Conservation (phyloP, 2,888 invertebrate species). For the Stegophylla sp. region DNA sequence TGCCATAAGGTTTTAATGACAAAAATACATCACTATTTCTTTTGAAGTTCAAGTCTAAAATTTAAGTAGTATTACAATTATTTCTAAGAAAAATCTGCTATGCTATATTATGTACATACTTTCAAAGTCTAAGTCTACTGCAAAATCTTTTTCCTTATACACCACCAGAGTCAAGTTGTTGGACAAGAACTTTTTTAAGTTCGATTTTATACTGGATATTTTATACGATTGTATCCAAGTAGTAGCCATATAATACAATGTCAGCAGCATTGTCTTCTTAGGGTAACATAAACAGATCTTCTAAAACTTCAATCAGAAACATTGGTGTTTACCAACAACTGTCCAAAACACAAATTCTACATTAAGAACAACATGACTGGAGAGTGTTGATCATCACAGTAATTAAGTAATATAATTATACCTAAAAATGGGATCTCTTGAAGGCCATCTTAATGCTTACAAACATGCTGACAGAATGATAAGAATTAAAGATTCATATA, state of each 20-base stretch:
- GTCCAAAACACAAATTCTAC: not conserved
- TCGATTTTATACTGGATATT: slow-evolving; percentile 74
- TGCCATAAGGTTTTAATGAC: slow-evolving; percentile 57
- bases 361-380: slow-evolving; percentile 12
- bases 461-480: slow-evolving; percentile 9
- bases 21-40: slow-evolving; percentile 10
- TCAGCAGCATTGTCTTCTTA: slow-evolving; percentile 72
- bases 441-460: slow-evolving; percentile 43
- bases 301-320: slow-evolving; percentile 22
- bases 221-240: slow-evolving; percentile 84
- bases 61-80: slow-evolving; percentile 10
- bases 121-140: slow-evolving; percentile 47
- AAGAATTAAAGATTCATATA: not conserved
- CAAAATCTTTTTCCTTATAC: slow-evolving; percentile 62
- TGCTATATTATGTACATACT: slow-evolving; percentile 37
- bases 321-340: slow-evolving; percentile 1
- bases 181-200: slow-evolving; percentile 67
- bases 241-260: slow-evolving; percentile 82
- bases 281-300: slow-evolving; percentile 28
- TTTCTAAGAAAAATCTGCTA: not conserved
- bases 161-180: slow-evolving; percentile 63
- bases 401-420: slow-evolving; percentile 14
- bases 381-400: slow-evolving; percentile 4
- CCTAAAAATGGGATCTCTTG: not conserved
- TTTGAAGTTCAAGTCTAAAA: slow-evolving; percentile 5